A percentile compares a stretch with the other conserved stretches of the same genome.
These are phyloP conservation scores for Tachysurus fulvidraco DNA, from an alignment of 2,113 vertebrate genomes.

Conservation along the genomic window DNA sequence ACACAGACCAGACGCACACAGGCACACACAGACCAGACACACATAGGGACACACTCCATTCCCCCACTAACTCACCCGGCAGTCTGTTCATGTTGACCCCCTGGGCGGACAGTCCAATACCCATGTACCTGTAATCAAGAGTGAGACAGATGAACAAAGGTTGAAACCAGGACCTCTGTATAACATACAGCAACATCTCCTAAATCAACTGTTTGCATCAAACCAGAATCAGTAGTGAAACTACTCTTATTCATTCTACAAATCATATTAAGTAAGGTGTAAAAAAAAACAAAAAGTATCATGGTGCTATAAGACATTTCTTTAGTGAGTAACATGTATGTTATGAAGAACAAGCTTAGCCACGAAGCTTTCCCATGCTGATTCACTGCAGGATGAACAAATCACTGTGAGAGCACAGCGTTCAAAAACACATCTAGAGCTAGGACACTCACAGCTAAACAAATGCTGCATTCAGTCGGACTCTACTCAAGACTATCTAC, in stretches of 20 bases:
- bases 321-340: too few relatives aligned
- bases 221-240: background rate
- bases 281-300: background rate
- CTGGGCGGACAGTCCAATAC: conserved; percentile 96
- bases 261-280: background rate
- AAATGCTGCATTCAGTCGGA: background rate
- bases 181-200: background rate
- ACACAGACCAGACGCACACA: background rate
- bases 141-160: conserved; percentile 56
- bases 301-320: background rate
- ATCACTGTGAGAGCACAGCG: background rate
- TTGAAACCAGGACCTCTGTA: conserved; percentile 12
- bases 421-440: background rate
- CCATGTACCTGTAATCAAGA: conserved; percentile 89
- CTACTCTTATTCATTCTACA: too few relatives aligned
- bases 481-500: background rate
- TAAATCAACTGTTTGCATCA: background rate
- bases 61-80: conserved; percentile 84
- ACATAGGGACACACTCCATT: background rate
- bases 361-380: background rate
- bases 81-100: conserved; percentile 99
- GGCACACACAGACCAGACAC: background rate
- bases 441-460: background rate
- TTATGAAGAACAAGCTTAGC: too few relatives aligned
- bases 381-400: background rate